Evolutionary conservation across 2,797 vertebrate genomes (phyloP).

Genomic region (Danio kyathit): DNA sequence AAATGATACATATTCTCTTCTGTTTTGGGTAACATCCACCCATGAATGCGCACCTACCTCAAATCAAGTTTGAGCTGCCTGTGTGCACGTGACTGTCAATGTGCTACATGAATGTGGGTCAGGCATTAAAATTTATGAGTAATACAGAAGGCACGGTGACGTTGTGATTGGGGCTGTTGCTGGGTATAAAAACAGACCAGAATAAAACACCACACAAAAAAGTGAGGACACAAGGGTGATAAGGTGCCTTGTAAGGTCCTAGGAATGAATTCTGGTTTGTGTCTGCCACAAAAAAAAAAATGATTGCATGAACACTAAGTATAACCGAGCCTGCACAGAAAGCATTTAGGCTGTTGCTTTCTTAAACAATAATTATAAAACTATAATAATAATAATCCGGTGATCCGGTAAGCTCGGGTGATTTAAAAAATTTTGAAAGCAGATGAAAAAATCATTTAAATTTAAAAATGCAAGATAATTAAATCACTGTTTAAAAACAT

Average conservation of each 20-base stretch:
- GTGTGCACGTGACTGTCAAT: conserved; percentile 62
- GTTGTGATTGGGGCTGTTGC: conserved; percentile 71
- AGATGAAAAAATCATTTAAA: neutral
- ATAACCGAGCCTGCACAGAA: conserved; percentile 2
- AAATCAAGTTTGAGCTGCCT: conserved; percentile 57
- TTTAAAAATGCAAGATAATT: neutral
- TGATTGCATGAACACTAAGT: conserved; percentile 13
- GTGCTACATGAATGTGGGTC: conserved; percentile 76
- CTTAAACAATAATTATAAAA: too few species aligned
- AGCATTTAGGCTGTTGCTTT: neutral
- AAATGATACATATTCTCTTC: conserved; percentile 28
- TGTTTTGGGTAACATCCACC: conserved; percentile 39
- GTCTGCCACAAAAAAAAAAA: neutral
- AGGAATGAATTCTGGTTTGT: conserved; percentile 36
- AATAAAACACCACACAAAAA: conserved; percentile 68
- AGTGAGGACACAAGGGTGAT: conserved; percentile 52
- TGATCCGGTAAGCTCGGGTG: too few species aligned
- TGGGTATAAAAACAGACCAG: conserved; percentile 69
- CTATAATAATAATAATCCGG: too few species aligned
- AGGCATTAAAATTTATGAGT: conserved; percentile 80
- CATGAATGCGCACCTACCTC: conserved; percentile 47
- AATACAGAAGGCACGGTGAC: conserved; percentile 75
- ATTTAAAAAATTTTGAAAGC: neutral
- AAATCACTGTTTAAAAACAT: neutral
- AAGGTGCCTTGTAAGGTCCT: conserved; percentile 46